Percentiles rank a stretch among this genome's conserved stretches.
phyloP scores from a whole-genome alignment of 2,113 vertebrate genomes.

The Pachyramphus minor region DNA sequence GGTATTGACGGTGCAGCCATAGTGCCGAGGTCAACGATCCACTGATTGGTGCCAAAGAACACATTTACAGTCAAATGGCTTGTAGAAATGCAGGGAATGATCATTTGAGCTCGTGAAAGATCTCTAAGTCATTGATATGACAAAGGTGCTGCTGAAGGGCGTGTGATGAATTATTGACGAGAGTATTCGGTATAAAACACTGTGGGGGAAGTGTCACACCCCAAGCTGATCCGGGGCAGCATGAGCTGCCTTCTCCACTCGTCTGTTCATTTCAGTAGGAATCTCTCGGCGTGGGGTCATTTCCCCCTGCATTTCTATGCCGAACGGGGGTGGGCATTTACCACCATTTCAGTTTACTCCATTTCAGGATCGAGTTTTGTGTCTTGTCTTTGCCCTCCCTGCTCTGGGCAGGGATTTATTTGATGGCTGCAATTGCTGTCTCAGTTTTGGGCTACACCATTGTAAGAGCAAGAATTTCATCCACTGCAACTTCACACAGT shows the following conservation, averaged over 20 bases:
- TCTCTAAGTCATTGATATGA: not conserved
- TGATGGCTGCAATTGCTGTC: not conserved
- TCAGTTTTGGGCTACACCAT: not conserved
- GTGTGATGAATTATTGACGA: not conserved
- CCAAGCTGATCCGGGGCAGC: not conserved
- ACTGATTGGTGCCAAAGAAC: slow-evolving; percentile 34
- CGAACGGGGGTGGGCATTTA: not conserved
- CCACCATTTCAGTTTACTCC: not conserved
- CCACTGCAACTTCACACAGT: not conserved
- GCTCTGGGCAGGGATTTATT: not conserved
- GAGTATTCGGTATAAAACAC: not conserved
- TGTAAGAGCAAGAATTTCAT: not conserved
- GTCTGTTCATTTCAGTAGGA: not conserved
- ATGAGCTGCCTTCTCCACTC: not conserved
- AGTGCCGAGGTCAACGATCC: not conserved
- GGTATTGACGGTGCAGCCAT: not conserved
- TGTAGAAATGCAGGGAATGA: not conserved
- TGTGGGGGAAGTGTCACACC: not conserved
- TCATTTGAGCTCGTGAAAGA: slow-evolving; percentile 6
- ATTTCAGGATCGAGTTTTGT: not conserved
- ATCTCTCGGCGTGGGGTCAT: not conserved
- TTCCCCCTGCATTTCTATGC: not conserved
- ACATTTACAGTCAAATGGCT: slow-evolving; percentile 51
- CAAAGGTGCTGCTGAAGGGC: not conserved
- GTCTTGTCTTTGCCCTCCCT: not conserved